Evolutionary conservation across 64 coral and sea anemone species (phyloP), one percentile per base, ranked within the genome.

Genomic region (Pocillopora verrucosa): DNA sequence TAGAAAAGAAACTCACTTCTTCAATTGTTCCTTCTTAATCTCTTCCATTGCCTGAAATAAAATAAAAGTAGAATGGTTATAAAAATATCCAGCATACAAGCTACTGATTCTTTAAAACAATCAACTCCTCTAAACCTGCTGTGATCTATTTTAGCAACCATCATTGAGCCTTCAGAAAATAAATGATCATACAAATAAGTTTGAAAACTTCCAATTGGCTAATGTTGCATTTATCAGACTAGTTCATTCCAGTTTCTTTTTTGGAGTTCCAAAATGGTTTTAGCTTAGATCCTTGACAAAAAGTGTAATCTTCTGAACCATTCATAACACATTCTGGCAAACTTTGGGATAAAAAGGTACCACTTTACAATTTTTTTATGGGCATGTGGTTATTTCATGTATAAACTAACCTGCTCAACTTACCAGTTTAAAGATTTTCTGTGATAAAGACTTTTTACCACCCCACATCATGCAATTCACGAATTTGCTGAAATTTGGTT

Each of bases 391-490:
- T n/a, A 22, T 9, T 73, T 24, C 20, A 24, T 73, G 22, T 73
- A 9, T 22, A 24, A n/a, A 16, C 10, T 86, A 22, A 30, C 6
- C 56, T 35, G 34, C 17, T 84, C 0, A 16, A 87, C 69, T 87
- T 60, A 91, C 93, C 88, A 80, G 34, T 10, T 86, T 77, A 20
- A 94, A 87, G n/a, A 94, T 90, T 79, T 63, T 93, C 75, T 95
- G 93, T 75, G 93, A 93, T 17, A 92, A 36, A 76, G 93, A 98
- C 81, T 98, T 98, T 14, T 98, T 98, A 10, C 96, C 96, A 91
- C 95, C 96, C 87, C 93, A 98, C 96, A 98, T 98, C 96, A 98
- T 95, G 9, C 90, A 98, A 75, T 98, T 98, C 3, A 98, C 91
- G 93, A 98, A 98, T 88, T 98, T 98, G 76, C 96, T 98, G n/a